Evolutionary conservation across 2,888 invertebrate species (phyloP), one percentile per base, ranked within the genome.

Genomic region (Leptinotarsa haldemani): DNA sequence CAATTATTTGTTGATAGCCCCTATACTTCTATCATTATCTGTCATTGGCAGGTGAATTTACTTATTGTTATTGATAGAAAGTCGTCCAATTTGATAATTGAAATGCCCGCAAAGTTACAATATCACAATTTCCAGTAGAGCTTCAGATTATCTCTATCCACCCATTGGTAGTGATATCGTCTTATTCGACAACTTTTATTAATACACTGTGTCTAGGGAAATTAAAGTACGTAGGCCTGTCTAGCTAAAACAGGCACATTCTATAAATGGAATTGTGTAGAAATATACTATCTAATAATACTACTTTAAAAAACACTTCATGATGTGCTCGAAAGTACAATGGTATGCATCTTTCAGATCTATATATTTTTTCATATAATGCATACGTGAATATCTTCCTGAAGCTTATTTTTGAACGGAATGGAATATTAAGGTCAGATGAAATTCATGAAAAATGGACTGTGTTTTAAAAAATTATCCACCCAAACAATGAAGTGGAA

Each of bases 211-310:
- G 18, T 18, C 12, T 52, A 18, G 18, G 1, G 0, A 52, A 52
- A 18, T 18, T 9, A 18, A 52, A 22, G 5, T 58, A 58, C 30
- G 4, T 4, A 53, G 40, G 53, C 20, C 22, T 58, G 22, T 58
- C 58, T 58, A 66, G 52, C 50, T 66, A 15, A 74, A 64, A 70
- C 74, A 78, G 78, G 77, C 78, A 78, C 77, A 77, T 73, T 76
- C 78, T 40, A 40, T 76, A 77, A 73, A 74, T 61, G 46, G 71
- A 71, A 56, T 70, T 74, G 74, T 76, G 74, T 78, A 78, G 74
- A 74, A 76, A 74, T 72, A 70, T n/a, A n/a, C n/a, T n/a, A n/a
- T n/a, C 74, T 76, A 74, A 53, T 69, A 71, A 68, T 52, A 69
- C 67, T 71, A 71, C 58, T 70, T 70, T 3, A 40, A 75, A 71